A percentile compares a stretch with the other conserved stretches of the same genome.
Conservation (phyloP, 2,888 invertebrate genomes). For the Muschampia plurimacula region DNA sequence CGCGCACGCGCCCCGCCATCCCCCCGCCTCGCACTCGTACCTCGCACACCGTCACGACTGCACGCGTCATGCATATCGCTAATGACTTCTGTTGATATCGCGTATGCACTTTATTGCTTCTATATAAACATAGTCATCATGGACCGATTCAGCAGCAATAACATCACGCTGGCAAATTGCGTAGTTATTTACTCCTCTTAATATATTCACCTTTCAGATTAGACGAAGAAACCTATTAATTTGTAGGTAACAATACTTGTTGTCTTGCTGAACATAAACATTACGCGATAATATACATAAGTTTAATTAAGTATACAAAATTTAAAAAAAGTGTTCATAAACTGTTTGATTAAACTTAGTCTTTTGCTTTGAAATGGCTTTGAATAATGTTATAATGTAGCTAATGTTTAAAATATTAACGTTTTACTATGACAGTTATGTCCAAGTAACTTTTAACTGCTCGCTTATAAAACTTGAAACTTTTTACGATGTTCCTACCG, state of each 20-base stretch:
- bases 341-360: background rate
- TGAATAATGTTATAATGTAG: background rate
- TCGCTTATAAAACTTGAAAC: slow-evolving; percentile 16
- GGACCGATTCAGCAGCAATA: background rate
- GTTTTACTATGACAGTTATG: background rate
- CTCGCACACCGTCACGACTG: slow-evolving; percentile 45
- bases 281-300: no score
- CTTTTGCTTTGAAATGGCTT: background rate
- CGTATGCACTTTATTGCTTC: slow-evolving; percentile 16
- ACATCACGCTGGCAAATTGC: background rate
- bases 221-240: no score
- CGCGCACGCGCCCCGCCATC: slow-evolving; percentile 64
- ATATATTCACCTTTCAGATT: no score
- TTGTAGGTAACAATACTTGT: no score
- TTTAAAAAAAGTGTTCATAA: background rate
- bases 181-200: background rate
- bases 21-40: slow-evolving; percentile 46
- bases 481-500: slow-evolving; percentile 19
- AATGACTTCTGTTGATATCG: slow-evolving; percentile 33
- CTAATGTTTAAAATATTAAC: slow-evolving; percentile 6
- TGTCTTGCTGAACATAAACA: no score
- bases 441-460: slow-evolving; percentile 10
- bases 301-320: no score
- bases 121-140: background rate
- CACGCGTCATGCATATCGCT: slow-evolving; percentile 49